Evolutionary conservation across 2,888 invertebrate genomes (phyloP), one percentile per base, ranked within the genome.

Genomic region (Tetranychus truncatus): DNA sequence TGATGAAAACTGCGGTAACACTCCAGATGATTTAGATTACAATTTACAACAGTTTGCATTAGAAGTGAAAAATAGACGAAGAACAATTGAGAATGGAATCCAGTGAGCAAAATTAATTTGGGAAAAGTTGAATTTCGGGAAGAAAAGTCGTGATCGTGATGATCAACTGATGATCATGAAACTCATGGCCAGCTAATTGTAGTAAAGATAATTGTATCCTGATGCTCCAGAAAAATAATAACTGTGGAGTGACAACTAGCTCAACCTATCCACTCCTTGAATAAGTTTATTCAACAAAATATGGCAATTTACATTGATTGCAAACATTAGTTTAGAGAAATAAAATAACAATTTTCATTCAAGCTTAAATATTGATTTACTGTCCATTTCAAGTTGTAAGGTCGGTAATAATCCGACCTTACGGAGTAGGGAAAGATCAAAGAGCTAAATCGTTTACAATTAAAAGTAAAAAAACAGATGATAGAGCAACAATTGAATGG

Each of bases 101-200:
- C 24, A 24, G 24, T 24, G 24, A 24, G 24, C 24, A 1, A 24
- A 24, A 2, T 24, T 24, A 24, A 24, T 24, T 24, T 24, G 24
- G 24, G 24, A 24, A 24, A 24, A 24, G 24, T 24, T 21, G 2
- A 24, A 24, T 24, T 0, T 24, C 24, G 24, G 24, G 24, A 2
- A 24, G 21, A 21, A 21, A 21, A 21, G 21, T 24, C 24, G 1
- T 24, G 2, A 24, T 24, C 24, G n/a, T n/a, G n/a, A 24, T 24
- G 1, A 24, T 24, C 24, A 2, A 24, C 24, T 24, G 2, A 24
- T 24, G 24, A 24, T 24, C 24, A 24, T 24, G 24, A 1, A 24
- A 95, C 84, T 95, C 94, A 0, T 95, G 95, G 95, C 95, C 94
- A 1, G 95, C 92, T 79, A 88, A 93, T 81, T 95, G 95, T 95